Evolutionary conservation across 2,888 invertebrate species (phyloP).

Genomic region (Plagiodera versicolora): DNA sequence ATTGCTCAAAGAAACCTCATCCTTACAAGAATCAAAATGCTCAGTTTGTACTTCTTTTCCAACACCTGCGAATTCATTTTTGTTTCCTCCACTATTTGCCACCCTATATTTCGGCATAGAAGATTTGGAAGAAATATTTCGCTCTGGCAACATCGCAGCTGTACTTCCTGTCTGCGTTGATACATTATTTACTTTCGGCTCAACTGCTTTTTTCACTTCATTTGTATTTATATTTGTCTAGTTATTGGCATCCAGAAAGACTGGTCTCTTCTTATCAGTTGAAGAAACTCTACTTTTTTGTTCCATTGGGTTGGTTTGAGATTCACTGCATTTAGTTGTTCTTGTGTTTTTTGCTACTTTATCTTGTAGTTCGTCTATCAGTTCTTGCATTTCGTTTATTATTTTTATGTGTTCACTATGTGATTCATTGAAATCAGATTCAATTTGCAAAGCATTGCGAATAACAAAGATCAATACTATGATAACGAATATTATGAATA

Average conservation of each 20-base stretch:
- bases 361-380: constrained; percentile 9
- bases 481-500: no score
- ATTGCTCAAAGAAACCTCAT: background rate
- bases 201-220: background rate
- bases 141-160: background rate
- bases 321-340: no score
- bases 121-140: no score
- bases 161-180: background rate
- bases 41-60: no score
- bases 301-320: no score
- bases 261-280: background rate
- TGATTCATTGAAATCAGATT: constrained; percentile 7
- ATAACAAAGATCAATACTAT: no score
- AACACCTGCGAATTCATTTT: no score
- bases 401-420: background rate
- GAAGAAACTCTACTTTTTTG: no score
- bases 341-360: constrained; percentile 5
- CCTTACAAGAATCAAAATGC: no score
- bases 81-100: no score
- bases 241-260: background rate
- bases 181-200: background rate
- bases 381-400: background rate
- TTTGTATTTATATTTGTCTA: background rate
- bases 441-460: background rate
- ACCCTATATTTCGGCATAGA: no score